Conservation (phyloP, 2,113 vertebrate genomes). For the Solea senegalensis region DNA sequence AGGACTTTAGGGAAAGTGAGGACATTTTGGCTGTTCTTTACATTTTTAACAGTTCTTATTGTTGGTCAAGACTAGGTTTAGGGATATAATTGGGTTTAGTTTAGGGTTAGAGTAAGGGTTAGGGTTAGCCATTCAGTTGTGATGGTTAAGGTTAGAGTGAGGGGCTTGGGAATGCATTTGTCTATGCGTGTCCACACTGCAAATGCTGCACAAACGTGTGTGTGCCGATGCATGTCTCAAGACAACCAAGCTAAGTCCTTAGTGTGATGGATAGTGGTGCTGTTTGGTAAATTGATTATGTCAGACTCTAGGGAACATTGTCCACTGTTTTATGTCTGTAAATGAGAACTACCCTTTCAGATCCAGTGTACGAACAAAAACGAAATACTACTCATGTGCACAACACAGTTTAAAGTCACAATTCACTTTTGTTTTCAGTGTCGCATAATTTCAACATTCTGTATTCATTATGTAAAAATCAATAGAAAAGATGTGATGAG, state of each 20-base stretch:
- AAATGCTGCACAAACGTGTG: not conserved
- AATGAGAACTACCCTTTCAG: conserved; percentile 60
- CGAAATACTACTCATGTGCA: not conserved
- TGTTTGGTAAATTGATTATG: conserved; percentile 51
- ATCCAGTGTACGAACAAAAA: not conserved
- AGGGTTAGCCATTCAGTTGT: too few relatives aligned
- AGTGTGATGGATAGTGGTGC: conserved; percentile 50
- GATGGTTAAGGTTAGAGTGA: too few relatives aligned
- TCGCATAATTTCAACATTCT: conserved; percentile 57
- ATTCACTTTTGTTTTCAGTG: conserved; percentile 15
- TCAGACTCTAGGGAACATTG: conserved; percentile 37
- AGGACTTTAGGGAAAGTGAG: too few relatives aligned
- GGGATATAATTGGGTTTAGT: too few relatives aligned
- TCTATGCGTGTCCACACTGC: too few relatives aligned
- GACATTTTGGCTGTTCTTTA: too few relatives aligned
- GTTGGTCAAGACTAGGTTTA: too few relatives aligned
- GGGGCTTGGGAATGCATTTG: too few relatives aligned
- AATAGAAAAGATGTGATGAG: conserved; percentile 67
- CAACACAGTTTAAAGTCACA: not conserved
- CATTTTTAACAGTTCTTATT: too few relatives aligned
- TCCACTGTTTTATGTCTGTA: conserved; percentile 45
- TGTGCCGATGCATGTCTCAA: conserved; percentile 12
- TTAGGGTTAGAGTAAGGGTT: too few relatives aligned
- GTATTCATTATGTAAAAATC: conserved; percentile 66
- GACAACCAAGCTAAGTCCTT: conserved; percentile 23